Evolutionary conservation across 2,888 invertebrate genomes (phyloP).

Genomic region (Eupithecia subumbrata): DNA sequence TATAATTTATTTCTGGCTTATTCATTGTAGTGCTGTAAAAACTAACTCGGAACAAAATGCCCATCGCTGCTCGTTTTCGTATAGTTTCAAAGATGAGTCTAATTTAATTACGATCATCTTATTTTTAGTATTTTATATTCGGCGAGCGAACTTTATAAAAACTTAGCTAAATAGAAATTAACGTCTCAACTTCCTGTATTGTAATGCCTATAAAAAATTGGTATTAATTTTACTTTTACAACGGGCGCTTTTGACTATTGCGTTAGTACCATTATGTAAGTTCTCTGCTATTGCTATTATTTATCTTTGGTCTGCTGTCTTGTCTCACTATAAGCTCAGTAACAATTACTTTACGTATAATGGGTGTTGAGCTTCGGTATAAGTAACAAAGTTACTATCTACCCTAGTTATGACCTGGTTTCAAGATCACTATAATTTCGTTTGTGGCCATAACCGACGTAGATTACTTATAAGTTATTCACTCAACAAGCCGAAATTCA

Average conservation of each 20-base stretch:
- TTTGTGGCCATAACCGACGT: not conserved
- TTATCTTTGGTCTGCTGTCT: not conserved
- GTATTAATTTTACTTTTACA: not conserved
- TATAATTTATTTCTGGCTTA: constrained; percentile 45
- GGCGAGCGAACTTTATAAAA: not conserved
- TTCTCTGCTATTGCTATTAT: no score
- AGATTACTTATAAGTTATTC: not conserved
- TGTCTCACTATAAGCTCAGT: not conserved
- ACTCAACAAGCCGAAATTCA: not conserved
- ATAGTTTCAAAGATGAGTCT: not conserved
- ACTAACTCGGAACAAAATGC: not conserved
- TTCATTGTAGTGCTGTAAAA: constrained; percentile 34
- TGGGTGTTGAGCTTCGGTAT: not conserved
- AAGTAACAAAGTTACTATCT: not conserved
- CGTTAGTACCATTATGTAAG: no score
- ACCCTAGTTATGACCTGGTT: not conserved
- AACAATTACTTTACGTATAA: not conserved
- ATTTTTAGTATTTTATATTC: not conserved
- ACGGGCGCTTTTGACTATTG: not conserved
- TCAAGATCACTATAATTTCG: not conserved
- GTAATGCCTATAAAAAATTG: no score
- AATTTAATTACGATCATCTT: not conserved
- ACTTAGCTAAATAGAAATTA: no score
- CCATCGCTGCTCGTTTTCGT: not conserved
- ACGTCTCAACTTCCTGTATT: no score